A percentile compares a stretch with the other conserved stretches of the same genome.
Evolutionary conservation across 2,797 vertebrate genomes (phyloP).

Genomic region (Channa striata): DNA sequence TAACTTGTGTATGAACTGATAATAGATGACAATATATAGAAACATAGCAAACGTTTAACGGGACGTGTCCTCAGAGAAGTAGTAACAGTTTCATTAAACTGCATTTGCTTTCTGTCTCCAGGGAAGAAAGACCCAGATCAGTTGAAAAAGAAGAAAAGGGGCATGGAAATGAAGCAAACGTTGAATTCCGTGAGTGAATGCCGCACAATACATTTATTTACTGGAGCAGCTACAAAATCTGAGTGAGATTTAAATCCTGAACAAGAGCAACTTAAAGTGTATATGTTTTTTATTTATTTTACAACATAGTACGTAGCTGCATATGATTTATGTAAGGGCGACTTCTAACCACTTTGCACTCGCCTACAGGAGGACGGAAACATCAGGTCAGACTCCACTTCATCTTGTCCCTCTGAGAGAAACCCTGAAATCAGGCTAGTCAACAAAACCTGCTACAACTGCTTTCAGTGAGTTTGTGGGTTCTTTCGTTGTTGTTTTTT

Average conservation of each 20-base stretch:
- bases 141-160: background rate
- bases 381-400: constrained; percentile 88
- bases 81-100: no score
- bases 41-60: no score
- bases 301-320: no score
- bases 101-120: background rate
- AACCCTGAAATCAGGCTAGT: background rate
- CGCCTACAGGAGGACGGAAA: constrained; percentile 86
- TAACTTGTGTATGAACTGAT: no score
- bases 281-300: no score
- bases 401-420: constrained; percentile 84
- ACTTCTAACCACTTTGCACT: no score
- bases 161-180: background rate
- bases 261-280: background rate
- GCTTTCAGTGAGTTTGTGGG: constrained; percentile 86
- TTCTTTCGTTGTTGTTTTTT: background rate
- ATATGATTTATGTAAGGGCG: no score
- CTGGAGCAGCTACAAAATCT: background rate
- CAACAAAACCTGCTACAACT: constrained; percentile 90
- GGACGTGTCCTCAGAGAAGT: no score
- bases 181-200: constrained; percentile 4
- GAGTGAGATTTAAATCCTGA: background rate
- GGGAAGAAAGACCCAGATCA: background rate
- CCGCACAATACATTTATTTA: background rate
- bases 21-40: no score